phyloP scores from a whole-genome alignment of 2,797 vertebrate species.

The Mus spretus region DNA sequence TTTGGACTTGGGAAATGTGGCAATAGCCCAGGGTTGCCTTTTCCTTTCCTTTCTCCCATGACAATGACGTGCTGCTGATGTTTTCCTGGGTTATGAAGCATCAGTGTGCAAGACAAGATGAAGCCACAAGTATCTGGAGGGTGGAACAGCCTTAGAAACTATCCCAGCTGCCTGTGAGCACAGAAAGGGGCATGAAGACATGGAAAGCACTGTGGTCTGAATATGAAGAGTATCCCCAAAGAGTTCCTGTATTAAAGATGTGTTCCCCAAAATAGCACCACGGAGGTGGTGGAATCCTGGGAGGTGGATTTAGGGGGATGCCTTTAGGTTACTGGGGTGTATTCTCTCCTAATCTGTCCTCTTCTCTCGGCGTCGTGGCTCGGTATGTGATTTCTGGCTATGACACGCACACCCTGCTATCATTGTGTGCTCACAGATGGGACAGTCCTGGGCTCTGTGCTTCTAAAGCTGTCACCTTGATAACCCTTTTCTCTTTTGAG shows the following conservation, averaged over 20 bases:
- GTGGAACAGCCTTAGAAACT: not conserved
- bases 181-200: not conserved
- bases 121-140: not conserved
- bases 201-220: not conserved
- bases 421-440: not conserved
- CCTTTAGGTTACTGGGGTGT: not conserved
- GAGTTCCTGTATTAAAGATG: not conserved
- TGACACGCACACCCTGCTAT: not conserved
- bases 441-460: not conserved
- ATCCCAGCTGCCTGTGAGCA: not conserved
- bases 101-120: not conserved
- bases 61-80: not conserved
- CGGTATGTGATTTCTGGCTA: not conserved
- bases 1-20: not conserved
- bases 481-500: not conserved
- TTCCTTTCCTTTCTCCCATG: not conserved
- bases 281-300: not conserved
- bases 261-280: not conserved
- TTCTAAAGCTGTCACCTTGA: not conserved
- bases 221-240: not conserved
- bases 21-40: not conserved
- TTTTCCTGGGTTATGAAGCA: not conserved
- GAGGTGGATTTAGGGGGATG: not conserved
- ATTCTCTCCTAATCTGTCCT: not conserved
- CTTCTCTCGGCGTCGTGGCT: not conserved